Conservation (phyloP, 2,888 invertebrate genomes). For the Lithodes maja region DNA sequence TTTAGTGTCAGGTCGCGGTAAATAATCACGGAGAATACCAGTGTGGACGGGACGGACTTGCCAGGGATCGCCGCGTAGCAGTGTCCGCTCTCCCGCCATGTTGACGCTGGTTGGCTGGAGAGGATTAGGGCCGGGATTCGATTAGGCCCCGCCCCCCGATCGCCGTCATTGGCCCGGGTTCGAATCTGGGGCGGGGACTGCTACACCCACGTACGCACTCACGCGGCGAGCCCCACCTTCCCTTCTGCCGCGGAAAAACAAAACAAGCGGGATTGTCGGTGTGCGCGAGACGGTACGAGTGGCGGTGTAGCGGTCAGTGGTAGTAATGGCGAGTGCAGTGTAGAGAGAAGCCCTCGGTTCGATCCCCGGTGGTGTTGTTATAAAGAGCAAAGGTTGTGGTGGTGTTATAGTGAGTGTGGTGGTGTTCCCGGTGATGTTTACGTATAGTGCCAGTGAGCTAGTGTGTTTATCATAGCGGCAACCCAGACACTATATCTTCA, state of each 20-base stretch:
- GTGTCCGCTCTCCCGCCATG: slow-evolving; percentile 49
- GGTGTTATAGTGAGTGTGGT: slow-evolving; percentile 7
- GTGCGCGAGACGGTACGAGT: slow-evolving; percentile 57
- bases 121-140: slow-evolving; percentile 25
- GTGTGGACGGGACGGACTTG: no score
- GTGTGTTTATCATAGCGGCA: slow-evolving; percentile 27
- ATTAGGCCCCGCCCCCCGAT: slow-evolving; percentile 10
- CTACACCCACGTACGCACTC: slow-evolving; percentile 53
- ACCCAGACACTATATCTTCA: background rate
- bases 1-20: background rate
- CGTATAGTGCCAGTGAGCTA: slow-evolving; percentile 27
- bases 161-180: slow-evolving; percentile 38
- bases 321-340: slow-evolving; percentile 55
- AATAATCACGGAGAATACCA: no score
- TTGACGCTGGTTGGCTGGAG: slow-evolving; percentile 46
- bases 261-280: slow-evolving; percentile 61
- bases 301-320: slow-evolving; percentile 49
- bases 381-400: background rate
- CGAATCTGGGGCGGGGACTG: slow-evolving; percentile 26
- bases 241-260: slow-evolving; percentile 55
- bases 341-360: slow-evolving; percentile 11
- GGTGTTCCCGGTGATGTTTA: slow-evolving; percentile 23
- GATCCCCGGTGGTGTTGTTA: slow-evolving; percentile 32
- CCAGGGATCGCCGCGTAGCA: slow-evolving; percentile 17
- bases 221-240: slow-evolving; percentile 44